Evolutionary conservation across 2,888 invertebrate genomes (phyloP).

Genomic region (Drosophila stalkeri): DNA sequence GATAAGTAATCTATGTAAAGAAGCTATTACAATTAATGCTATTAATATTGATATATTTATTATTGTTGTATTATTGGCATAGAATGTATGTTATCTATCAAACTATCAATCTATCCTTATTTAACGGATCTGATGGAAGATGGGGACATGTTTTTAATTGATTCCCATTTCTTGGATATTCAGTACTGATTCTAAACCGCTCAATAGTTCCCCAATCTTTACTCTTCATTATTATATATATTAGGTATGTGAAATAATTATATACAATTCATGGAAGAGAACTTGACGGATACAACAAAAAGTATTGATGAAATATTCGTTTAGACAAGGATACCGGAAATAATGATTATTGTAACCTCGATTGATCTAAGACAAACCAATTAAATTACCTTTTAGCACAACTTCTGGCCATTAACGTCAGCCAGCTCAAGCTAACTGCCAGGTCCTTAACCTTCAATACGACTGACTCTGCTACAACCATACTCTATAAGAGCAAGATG

Average conservation of each 20-base stretch:
- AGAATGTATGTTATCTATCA: too few relatives aligned
- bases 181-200: too few relatives aligned
- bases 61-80: too few relatives aligned
- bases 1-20: too few relatives aligned
- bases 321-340: not conserved
- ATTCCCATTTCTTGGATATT: too few relatives aligned
- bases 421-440: slow-evolving; percentile 22
- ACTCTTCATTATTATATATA: too few relatives aligned
- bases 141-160: too few relatives aligned
- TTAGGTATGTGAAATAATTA: not conserved
- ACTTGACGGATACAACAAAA: not conserved
- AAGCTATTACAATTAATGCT: too few relatives aligned
- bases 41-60: too few relatives aligned
- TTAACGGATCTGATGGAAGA: too few relatives aligned
- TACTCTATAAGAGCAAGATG: not conserved
- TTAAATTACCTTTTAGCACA: slow-evolving; percentile 11
- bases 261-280: not conserved
- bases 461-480: slow-evolving; percentile 17
- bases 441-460: slow-evolving; percentile 70
- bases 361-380: slow-evolving; percentile 1
- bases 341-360: not conserved
- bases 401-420: not conserved
- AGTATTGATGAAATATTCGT: not conserved
- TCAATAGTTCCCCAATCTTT: too few relatives aligned
- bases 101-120: too few relatives aligned